Conservation (phyloP, 2,113 vertebrate species). For the Addax nasomaculatus region DNA sequence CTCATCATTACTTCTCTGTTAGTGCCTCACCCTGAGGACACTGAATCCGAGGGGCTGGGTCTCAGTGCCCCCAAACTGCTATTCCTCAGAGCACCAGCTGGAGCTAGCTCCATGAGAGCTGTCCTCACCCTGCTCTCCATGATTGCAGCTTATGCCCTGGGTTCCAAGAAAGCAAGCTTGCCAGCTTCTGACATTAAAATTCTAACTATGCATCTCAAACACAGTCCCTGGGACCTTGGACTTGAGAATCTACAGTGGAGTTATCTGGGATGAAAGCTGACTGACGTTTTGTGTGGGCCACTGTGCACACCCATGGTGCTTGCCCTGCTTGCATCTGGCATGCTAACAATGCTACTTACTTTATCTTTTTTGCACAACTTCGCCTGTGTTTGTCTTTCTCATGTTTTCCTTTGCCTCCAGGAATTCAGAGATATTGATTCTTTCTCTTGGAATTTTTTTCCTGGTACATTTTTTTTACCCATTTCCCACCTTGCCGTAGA, state of each 20-base stretch:
- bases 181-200: not conserved
- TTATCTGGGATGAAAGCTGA: not conserved
- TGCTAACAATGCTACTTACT: not conserved
- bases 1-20: not conserved
- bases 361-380: not conserved
- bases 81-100: fast-evolving
- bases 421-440: not conserved
- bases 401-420: not conserved
- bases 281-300: fast-evolving
- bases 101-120: too few relatives aligned
- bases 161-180: not conserved
- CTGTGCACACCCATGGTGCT: fast-evolving
- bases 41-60: not conserved
- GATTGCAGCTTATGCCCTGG: too few relatives aligned
- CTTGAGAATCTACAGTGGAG: not conserved
- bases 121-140: fast-evolving
- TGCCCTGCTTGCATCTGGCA: not conserved
- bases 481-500: not conserved
- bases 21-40: not conserved
- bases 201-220: not conserved
- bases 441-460: not conserved
- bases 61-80: not conserved
- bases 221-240: not conserved
- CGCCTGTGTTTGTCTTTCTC: not conserved
- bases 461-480: not conserved